A percentile compares a stretch with the other conserved stretches of the same genome.
Conservation (phyloP, 2,888 invertebrate species). For the Hermaeophaga mercurialis region DNA sequence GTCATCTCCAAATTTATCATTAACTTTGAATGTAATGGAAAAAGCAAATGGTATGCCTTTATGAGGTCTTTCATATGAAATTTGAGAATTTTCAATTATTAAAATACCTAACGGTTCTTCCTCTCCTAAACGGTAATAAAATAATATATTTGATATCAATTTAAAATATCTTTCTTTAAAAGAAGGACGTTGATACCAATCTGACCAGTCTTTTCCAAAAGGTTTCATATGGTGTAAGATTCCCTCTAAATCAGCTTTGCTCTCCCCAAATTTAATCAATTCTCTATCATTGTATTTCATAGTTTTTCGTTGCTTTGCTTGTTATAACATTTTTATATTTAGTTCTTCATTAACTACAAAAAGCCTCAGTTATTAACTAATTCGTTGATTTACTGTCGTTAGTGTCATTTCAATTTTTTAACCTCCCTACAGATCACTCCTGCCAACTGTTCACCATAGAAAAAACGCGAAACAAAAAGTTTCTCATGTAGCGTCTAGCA, state of each 20-base stretch:
- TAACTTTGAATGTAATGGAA: conserved; percentile 68
- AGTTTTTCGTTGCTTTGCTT: conserved; percentile 37
- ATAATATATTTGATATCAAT: conserved; percentile 73
- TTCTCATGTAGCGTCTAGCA: too few species aligned
- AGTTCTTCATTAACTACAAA: not conserved
- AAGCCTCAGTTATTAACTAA: too few species aligned
- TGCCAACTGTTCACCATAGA: too few species aligned
- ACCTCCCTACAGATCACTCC: too few species aligned
- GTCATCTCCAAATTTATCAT: conserved; percentile 62
- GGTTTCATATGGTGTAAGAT: conserved; percentile 73
- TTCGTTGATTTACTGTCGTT: too few species aligned
- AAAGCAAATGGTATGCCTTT: conserved; percentile 73
- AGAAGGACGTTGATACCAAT: conserved; percentile 54
- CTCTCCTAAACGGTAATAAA: conserved; percentile 76
- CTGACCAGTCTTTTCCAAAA: conserved; percentile 61
- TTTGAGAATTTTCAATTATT: conserved; percentile 73
- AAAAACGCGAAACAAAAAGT: too few species aligned
- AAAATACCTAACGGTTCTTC: conserved; percentile 72
- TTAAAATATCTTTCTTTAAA: conserved; percentile 82
- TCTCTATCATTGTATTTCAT: conserved; percentile 79
- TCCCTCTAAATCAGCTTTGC: conserved; percentile 68
- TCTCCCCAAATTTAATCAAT: conserved; percentile 66
- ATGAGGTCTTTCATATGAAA: conserved; percentile 71
- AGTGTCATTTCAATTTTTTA: too few species aligned
- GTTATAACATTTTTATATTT: not conserved